Base-by-base conservation (phyloP, 1,140 invertebrate genomes). In the Cecropterus lyciades region DNA sequence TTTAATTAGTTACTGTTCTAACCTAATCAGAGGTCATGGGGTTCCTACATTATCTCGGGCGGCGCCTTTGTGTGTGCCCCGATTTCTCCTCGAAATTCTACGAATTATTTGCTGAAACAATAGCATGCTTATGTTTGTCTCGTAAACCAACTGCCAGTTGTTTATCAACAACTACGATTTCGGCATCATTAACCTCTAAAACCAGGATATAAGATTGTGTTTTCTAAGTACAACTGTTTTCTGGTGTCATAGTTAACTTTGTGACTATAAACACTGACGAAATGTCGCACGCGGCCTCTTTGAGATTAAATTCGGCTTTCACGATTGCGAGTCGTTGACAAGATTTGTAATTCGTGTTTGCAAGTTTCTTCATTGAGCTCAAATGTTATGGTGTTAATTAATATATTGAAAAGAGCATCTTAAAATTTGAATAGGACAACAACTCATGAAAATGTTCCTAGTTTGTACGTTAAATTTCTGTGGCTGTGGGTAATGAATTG, bases 101-200 rank as follows among this genome's bases (percentile, higher is more conserved):
- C 75, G 85, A 85, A 88, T 84, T 89, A 89, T 91, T 91, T 91
- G 82, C 84, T 89, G 80, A 89, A 89, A 88, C 85, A 89, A 89
- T 88, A 89, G 80, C 80, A 83, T 79, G 77, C 69, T 88, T 80
- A 79, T 81, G 79, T 84, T 83, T 84, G 74, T 79, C 72, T 65
- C 76, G 62, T 68, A 74, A 65, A 76, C 72, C 70, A 79, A 71
- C 60, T 73, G 75, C 71, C 55, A 46, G 57, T 52, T 37, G 43
- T n/a, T 14, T 20, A 49, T 33, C 11, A 30, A 46, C 15, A 59
- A 67, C 49, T 33, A 51, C 42, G 13, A 67, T 51, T 48, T 43
- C 24, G 24, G 14, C 7, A 42, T 24, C 11, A 14, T 33, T 9
- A 17, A 42, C 20, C 60, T 52, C 59, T 74, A 73, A 46, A 9